These are phyloP conservation scores for Coenobita brevimanus DNA, from an alignment of 1,140 invertebrate genomes.

Conservation along the genomic window DNA sequence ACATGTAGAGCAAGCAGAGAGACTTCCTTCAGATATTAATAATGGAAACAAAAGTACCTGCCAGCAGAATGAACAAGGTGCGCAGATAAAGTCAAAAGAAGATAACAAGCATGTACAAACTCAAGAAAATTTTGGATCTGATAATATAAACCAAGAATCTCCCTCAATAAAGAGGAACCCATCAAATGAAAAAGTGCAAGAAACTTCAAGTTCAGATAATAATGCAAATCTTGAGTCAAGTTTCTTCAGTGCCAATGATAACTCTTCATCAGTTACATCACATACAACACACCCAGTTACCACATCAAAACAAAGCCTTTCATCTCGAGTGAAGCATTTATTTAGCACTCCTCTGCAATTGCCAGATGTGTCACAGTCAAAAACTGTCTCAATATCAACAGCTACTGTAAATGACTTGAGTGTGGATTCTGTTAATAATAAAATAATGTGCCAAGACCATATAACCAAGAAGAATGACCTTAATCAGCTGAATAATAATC, in stretches of 20 bases:
- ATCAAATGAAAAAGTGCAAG: not conserved
- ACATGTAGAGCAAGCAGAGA: not conserved
- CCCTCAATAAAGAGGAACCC: not conserved
- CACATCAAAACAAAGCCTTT: constrained; percentile 13
- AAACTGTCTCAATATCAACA: not conserved
- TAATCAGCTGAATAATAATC: constrained; percentile 53
- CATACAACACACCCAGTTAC: not conserved
- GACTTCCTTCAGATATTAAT: too few relatives aligned
- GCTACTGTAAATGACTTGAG: not conserved
- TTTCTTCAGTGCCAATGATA: not conserved
- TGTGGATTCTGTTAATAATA: constrained; percentile 35
- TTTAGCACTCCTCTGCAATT: constrained; percentile 13
- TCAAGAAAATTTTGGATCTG: too few relatives aligned
- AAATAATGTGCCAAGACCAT: constrained; percentile 20
- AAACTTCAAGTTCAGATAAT: not conserved
- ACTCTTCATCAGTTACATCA: not conserved
- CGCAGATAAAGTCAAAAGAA: too few relatives aligned
- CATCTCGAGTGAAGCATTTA: constrained; percentile 21
- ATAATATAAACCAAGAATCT: too few relatives aligned
- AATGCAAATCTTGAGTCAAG: not conserved
- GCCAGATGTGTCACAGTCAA: not conserved
- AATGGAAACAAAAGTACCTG: too few relatives aligned
- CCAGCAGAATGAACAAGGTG: too few relatives aligned
- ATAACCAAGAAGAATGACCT: constrained; percentile 46
- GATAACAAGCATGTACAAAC: too few relatives aligned